Evolutionary conservation across 2,888 invertebrate species (phyloP).

Genomic region (Plebejus anna): DNA sequence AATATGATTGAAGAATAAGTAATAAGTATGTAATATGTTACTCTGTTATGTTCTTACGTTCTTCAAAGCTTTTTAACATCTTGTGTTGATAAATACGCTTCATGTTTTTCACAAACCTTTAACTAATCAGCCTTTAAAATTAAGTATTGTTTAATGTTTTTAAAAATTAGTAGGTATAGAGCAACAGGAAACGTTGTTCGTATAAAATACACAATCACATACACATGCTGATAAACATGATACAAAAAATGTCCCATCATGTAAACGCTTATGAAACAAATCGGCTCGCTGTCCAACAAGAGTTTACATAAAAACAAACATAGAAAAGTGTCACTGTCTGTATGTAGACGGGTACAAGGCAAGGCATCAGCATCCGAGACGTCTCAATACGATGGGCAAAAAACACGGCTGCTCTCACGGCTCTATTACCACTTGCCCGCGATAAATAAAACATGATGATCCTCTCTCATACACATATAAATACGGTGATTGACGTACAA

Average conservation of each 20-base stretch:
- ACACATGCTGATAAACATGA: neutral
- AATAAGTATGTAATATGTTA: neutral
- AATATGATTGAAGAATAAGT: neutral
- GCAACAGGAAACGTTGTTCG: neutral
- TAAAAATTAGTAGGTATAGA: neutral
- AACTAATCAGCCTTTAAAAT: neutral
- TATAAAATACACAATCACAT: conserved; percentile 8
- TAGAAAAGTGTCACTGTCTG: conserved; percentile 66
- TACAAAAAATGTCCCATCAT: neutral
- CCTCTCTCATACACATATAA: conserved; percentile 68
- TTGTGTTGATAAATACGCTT: neutral
- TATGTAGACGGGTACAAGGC: conserved; percentile 75
- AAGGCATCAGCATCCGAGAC: conserved; percentile 77
- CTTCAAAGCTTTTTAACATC: neutral
- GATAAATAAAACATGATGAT: conserved; percentile 80
- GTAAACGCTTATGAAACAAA: conserved; percentile 17
- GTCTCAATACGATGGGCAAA: conserved; percentile 76
- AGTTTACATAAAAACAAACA: conserved; percentile 46
- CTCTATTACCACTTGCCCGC: conserved; percentile 76
- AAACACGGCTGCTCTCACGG: conserved; percentile 76
- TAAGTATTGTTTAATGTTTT: neutral
- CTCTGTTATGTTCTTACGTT: neutral
- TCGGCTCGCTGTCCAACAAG: conserved; percentile 28
- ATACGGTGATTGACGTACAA: conserved; percentile 32
- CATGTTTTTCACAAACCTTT: neutral